These are phyloP conservation scores for Amblyteles armatorius DNA, from an alignment of 2,888 invertebrate genomes.

Conservation along the genomic window DNA sequence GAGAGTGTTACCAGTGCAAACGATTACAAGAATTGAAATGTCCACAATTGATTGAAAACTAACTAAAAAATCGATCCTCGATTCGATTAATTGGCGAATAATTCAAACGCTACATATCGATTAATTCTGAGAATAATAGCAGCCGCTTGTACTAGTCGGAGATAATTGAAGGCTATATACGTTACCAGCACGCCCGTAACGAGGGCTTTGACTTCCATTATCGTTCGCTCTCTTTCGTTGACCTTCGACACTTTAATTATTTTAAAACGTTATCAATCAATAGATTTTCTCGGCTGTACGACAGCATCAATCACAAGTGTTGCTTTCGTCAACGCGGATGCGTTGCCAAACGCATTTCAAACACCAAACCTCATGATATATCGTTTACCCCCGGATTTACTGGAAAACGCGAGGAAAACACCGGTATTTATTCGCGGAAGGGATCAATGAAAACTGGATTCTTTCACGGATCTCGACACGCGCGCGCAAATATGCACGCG, in stretches of 20 bases:
- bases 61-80: not conserved
- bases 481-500: not conserved
- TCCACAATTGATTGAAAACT: not conserved
- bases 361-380: conserved; percentile 7
- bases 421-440: conserved; percentile 18
- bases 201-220: conserved; percentile 72
- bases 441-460: conserved; percentile 39
- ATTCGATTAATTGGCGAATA: conserved; percentile 6
- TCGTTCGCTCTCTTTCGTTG: conserved; percentile 43
- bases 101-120: not conserved
- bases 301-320: conserved; percentile 8
- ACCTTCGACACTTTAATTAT: conserved; percentile 20
- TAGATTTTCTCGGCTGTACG: conserved; percentile 1
- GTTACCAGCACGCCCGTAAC: conserved; percentile 70
- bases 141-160: conserved; percentile 15
- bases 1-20: not conserved
- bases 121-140: conserved; percentile 1
- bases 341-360: conserved; percentile 55
- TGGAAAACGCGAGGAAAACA: not conserved
- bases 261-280: conserved; percentile 5
- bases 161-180: conserved; percentile 18
- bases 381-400: conserved; percentile 17
- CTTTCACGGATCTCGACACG: conserved; percentile 33
- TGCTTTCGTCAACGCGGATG: conserved; percentile 21
- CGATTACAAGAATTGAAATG: not conserved